These are phyloP conservation scores for Penaeus japonicus DNA, from an alignment of 1,140 invertebrate species.

Conservation along the genomic window DNA sequence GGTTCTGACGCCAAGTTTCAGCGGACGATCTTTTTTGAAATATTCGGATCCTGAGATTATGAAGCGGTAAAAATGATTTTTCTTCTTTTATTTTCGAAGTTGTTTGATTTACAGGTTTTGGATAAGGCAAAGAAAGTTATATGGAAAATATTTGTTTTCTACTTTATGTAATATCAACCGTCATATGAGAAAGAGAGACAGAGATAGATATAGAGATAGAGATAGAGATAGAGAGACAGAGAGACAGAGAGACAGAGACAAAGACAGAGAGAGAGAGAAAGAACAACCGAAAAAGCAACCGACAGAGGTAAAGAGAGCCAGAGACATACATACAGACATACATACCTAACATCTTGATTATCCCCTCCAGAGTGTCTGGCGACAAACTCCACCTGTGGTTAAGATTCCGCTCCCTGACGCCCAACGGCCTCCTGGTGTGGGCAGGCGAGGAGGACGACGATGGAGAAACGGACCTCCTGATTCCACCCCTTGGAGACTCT, in stretches of 20 bases:
- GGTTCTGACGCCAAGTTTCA: slow-evolving; percentile 60
- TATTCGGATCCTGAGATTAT: slow-evolving; percentile 83
- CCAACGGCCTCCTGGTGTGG: slow-evolving; percentile 88
- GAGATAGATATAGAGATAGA: too few relatives aligned
- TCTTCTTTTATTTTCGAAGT: not conserved
- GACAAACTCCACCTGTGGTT: slow-evolving; percentile 84
- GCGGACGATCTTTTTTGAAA: slow-evolving; percentile 71
- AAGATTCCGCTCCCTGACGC: slow-evolving; percentile 73
- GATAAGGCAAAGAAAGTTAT: too few relatives aligned
- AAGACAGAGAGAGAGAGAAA: too few relatives aligned
- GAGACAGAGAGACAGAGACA: too few relatives aligned
- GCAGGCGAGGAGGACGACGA: slow-evolving; percentile 72
- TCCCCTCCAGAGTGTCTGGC: slow-evolving; percentile 74
- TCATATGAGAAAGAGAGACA: too few relatives aligned
- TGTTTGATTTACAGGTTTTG: not conserved
- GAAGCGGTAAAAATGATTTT: slow-evolving; percentile 67
- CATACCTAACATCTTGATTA: slow-evolving; percentile 16
- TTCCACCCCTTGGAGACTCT: slow-evolving; percentile 71
- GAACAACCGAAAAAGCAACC: too few relatives aligned
- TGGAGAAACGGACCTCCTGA: slow-evolving; percentile 63
- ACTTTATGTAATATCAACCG: too few relatives aligned
- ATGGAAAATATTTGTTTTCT: too few relatives aligned
- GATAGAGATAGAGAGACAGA: too few relatives aligned
- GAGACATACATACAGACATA: too few relatives aligned
- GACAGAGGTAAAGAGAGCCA: too few relatives aligned